Evolutionary conservation across 2,888 invertebrate genomes (phyloP), one percentile per base, ranked within the genome.

Genomic region (Sepioteuthis lessoniana): DNA sequence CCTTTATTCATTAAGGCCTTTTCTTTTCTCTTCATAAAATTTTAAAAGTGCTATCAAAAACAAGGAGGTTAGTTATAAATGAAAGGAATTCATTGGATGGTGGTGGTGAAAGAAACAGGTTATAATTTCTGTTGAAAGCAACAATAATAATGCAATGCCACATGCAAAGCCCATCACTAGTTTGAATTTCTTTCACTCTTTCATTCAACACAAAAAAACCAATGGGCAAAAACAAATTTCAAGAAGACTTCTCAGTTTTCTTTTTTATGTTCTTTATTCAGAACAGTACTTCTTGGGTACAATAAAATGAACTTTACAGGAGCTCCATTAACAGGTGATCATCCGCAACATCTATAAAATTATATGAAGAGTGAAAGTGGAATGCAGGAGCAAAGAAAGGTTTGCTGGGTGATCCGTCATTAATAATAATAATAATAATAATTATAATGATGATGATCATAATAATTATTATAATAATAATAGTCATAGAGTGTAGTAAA

Each of bases 301-400:
- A 92, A 92, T 92, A 92, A 46, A 37, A 91, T 37, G 31, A 92
- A 46, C n/a, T 42, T 42, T 92, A 92, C 92, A 92, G 42, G 92
- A 42, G 42, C 46, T 92, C 92, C 46, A 92, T 42, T 46, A 46
- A 92, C 38, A 91, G 47, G n/a, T 21, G 92, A 42, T 92, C 47
- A 92, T 92, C 47, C n/a, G 92, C 92, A 92, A 92, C 92, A 92
- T 46, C 92, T 92, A 92, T n/a, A 91, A 91, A 92, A 92, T 47
- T 28, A 92, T n/a, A 91, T 91, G 46, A 91, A 91, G 38, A 91
- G 46, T 91, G 38, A 91, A 91, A 91, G 25, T 92, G 46, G 92
- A 92, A 92, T 92, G 92, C 92, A 92, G 92, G 92, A 92, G 46
- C 92, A 92, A 92, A 92, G 42, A 76, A 76, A 76, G 16, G 76